Conservation (phyloP, 1,140 invertebrate genomes). For the Thalassaphorura encarpata region DNA sequence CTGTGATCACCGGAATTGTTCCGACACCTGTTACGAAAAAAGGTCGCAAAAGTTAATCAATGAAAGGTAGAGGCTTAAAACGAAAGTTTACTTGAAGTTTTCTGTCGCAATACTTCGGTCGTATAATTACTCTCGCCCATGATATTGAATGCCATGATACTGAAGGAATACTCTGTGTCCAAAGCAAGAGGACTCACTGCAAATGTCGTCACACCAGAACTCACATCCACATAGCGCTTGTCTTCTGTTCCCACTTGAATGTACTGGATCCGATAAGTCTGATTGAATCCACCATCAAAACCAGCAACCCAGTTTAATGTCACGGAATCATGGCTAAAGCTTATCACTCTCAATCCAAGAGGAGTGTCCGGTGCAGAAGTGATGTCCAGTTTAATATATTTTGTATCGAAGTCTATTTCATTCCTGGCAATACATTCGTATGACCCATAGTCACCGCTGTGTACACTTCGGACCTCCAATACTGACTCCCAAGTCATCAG, state of each 20-base stretch:
- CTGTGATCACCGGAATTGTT: slow-evolving; percentile 12
- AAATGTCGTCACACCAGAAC: slow-evolving; percentile 59
- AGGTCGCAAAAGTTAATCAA: too few relatives aligned
- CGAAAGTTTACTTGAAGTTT: slow-evolving; percentile 60
- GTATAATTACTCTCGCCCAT: slow-evolving; percentile 73
- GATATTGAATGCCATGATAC: slow-evolving; percentile 74
- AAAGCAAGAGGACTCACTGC: slow-evolving; percentile 60
- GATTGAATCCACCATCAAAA: slow-evolving; percentile 83
- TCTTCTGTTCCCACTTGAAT: slow-evolving; percentile 35
- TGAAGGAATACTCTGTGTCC: slow-evolving; percentile 81
- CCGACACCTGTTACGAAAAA: too few relatives aligned
- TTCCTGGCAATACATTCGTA: slow-evolving; percentile 85
- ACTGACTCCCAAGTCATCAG: slow-evolving; percentile 62
- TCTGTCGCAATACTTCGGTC: slow-evolving; percentile 65
- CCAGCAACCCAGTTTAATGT: slow-evolving; percentile 80
- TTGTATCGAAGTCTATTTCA: slow-evolving; percentile 64
- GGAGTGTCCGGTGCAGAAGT: slow-evolving; percentile 81
- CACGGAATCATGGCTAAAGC: slow-evolving; percentile 80
- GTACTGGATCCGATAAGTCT: slow-evolving; percentile 71
- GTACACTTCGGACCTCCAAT: slow-evolving; percentile 73
- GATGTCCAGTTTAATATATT: slow-evolving; percentile 66
- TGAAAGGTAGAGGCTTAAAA: background rate
- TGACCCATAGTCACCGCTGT: slow-evolving; percentile 71
- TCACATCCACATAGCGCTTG: slow-evolving; percentile 53
- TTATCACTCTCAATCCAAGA: slow-evolving; percentile 58